A percentile compares a stretch with the other conserved stretches of the same genome.
phyloP scores from a whole-genome alignment of 2,888 invertebrate genomes.

The Pterobdella sp. region DNA sequence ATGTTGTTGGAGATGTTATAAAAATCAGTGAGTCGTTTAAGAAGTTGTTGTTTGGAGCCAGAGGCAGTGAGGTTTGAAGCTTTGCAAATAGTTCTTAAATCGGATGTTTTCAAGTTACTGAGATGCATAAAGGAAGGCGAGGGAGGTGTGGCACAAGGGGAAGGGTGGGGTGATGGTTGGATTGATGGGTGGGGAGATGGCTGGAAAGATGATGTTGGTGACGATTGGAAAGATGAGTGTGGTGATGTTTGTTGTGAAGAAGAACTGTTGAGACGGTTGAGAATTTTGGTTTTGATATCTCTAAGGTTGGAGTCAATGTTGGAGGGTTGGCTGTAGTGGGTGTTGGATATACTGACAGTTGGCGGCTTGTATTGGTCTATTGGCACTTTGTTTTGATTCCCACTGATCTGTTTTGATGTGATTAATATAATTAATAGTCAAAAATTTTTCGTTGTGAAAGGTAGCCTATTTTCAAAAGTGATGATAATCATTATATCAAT shows the following conservation, averaged over 20 bases:
- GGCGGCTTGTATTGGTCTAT: too few relatives aligned
- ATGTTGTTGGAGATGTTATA: background rate
- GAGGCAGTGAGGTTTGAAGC: background rate
- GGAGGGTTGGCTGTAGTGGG: too few relatives aligned
- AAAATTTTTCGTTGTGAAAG: too few relatives aligned
- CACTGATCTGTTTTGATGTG: too few relatives aligned
- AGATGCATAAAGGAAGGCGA: background rate
- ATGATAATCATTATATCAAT: too few relatives aligned
- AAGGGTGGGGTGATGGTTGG: background rate
- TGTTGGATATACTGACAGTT: too few relatives aligned
- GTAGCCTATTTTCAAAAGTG: too few relatives aligned
- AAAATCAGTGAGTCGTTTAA: background rate
- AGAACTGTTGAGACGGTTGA: background rate
- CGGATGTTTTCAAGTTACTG: background rate
- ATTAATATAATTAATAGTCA: too few relatives aligned
- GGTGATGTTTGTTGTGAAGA: background rate
- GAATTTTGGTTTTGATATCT: background rate
- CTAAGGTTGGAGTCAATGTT: constrained; percentile 12
- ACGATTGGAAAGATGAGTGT: background rate
- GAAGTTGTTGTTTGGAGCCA: background rate
- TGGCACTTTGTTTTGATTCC: too few relatives aligned
- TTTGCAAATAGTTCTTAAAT: background rate
- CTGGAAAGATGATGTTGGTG: too few relatives aligned
- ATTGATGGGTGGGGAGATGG: background rate
- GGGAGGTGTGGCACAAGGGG: too few relatives aligned